Base-by-base conservation (phyloP, 2,888 invertebrate species). In the Drosophila conformis region DNA sequence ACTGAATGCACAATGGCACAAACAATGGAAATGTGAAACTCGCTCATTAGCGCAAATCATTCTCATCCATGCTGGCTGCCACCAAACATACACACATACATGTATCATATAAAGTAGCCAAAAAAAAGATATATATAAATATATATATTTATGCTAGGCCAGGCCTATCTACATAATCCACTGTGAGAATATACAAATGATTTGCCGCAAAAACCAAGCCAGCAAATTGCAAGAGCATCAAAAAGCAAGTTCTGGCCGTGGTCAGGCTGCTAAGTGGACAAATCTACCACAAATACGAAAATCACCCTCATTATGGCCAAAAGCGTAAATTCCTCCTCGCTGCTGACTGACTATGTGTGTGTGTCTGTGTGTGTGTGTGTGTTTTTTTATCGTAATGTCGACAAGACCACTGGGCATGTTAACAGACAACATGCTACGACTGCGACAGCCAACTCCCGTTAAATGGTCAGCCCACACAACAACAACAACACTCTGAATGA, bases 241-340 rank as follows among this genome's bases (percentile, higher is more conserved):
- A 71, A 71, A 87, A 69, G 31, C 71, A 67, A 38, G 15, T 57
- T 29, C 57, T 40, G 56, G 56, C 62, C 58, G 76, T 86, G 87
- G 85, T 85, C 89, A 80, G 73, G 80, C 87, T 90, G 90, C 88
- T 89, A 91, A 92, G 89, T 91, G 90, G 90, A 91, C 92, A 92
- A 91, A 92, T 91, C 88, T 84, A 89, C 91, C 91, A 83, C 90
- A 91, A 91, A 91, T 88, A 89, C 89, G 78, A 89, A 91, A 91
- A 91, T 92, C 90, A 91, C 92, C 92, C 91, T 91, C 89, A 91
- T 92, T 91, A 91, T 91, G 85, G 88, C 85, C 90, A 71, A 74
- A 73, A 87, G 76, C 89, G 82, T 87, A 82, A 84, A 85, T 83
- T 69, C 73, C 69, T 68, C 25, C 36, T 51, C 33, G 52, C 56